Evolutionary conservation across 2,797 vertebrate species (phyloP), one percentile per base, ranked within the genome.

Genomic region (Siniperca scherzeri): DNA sequence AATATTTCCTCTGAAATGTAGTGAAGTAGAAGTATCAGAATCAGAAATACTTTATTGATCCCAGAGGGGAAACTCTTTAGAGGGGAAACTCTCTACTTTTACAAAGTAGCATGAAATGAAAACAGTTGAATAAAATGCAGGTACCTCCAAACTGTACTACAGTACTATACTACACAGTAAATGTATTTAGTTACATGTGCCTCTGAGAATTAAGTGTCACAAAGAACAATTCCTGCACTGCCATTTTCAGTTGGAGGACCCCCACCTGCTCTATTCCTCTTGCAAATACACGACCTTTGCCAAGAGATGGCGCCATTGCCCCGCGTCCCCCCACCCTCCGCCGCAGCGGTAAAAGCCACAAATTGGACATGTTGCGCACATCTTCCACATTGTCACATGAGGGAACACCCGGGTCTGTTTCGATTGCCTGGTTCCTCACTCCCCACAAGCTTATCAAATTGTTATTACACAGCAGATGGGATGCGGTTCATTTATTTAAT

Each of bases 391-490:
- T 78, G 78, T 77, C 82, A 87, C 86, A 74, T 19, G 46, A 74
- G 79, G 77, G 82, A 86, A 73, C 80, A 73, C 74, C 82, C 81
- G 61, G 81, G 76, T 91, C 76, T 72, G 75, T 70, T 82, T 67
- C 79, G 60, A 88, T 80, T 77, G 82, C 84, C 85, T 85, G 85
- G 7, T 82, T 81, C 75, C 87, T 88, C 71, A 59, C 77, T 82
- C 76, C 84, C 44, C 88, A 57, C 77, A 30, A 52, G 87, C 89
- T 91, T 88, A 91, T 92, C 90, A 91, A 90, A 94, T 86, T 90
- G 90, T 94, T 92, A 93, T 94, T 91, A 88, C 91, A 87, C 82
- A 84, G 83, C 88, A 93, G 91, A 93, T 91, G 90, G 87, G 91
- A 87, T 64, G 88, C 89, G 88, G 79, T 83, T 91, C 93, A 89